Base-by-base conservation (phyloP, 2,888 invertebrate species). In the Mimachlamys varia region DNA sequence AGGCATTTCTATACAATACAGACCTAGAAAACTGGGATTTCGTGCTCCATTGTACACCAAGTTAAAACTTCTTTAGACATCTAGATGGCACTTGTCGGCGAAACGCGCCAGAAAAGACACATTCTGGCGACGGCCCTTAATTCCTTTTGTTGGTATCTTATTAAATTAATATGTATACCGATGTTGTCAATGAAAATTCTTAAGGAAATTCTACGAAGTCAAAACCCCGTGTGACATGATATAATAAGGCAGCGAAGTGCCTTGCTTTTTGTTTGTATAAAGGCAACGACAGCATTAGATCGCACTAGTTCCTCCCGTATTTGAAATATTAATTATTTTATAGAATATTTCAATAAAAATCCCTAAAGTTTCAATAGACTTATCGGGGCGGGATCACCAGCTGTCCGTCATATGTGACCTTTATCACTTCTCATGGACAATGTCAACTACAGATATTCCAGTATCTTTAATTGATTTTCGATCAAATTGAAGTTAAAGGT, bases 271-370 rank as follows among this genome's bases (percentile, higher is more conserved):
- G 76, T 76, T 76, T 33, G 22, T 76, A 76, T 76, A 76, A 33
- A 58, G 12, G 76, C 76, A 19, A 12, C 76, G 12, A 76, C 76
- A 76, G 27, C 76, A 76, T 76, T 27, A 76, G 76, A 33, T 10
- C 76, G 76, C 76, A 27, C 76, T 12, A 76, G 13, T 76, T 76
- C 76, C 27, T 76, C 33, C 76, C 76, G 15, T 33, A 76, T 76
- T 76, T 76, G 76, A 76, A 76, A 76, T 76, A 76, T 76, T 76
- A 76, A 76, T 76, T 76, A 76, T 76, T 33, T 76, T 76, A 76
- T 76, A 76, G 76, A 76, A 76, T 76, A 76, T 76, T 76, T 76
- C 76, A 76, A 76, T 76, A 76, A 76, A 76, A 76, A 33, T 33
- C 76, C 76, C 22, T 22, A 33, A 76, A 76, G 76, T 76, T 76